Evolutionary conservation across 2,797 vertebrate genomes (phyloP).

Genomic region (Pristis pectinata): DNA sequence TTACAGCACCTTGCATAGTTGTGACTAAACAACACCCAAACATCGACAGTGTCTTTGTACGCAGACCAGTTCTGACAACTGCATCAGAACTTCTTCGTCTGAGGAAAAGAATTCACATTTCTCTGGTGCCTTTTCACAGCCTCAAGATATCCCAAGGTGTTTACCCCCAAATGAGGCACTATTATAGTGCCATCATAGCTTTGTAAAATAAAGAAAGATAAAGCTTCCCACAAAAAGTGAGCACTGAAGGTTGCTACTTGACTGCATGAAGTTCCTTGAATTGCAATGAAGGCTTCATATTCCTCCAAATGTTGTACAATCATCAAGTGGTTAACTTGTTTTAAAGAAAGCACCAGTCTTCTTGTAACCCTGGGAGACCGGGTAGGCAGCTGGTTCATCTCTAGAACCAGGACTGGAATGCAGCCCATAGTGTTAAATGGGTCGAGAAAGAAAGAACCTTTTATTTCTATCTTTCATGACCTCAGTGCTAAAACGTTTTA

Average conservation of each 20-base stretch:
- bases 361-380: neutral
- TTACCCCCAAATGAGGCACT: neutral
- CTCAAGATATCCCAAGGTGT: neutral
- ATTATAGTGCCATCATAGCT: neutral
- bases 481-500: neutral
- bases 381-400: constrained; percentile 3
- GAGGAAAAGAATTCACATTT: neutral
- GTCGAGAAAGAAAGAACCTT: neutral
- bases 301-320: neutral
- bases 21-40: neutral
- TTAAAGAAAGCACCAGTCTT: neutral
- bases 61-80: neutral
- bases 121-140: neutral
- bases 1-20: neutral
- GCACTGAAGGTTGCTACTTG: neutral
- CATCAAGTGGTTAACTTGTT: neutral
- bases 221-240: neutral
- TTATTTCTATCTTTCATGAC: neutral
- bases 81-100: no score
- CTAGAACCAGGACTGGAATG: neutral
- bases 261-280: neutral
- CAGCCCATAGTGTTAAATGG: neutral
- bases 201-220: neutral
- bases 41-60: neutral
- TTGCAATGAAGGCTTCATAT: neutral